phyloP scores from a whole-genome alignment of 2,888 invertebrate species.

The Catocala fraxini region DNA sequence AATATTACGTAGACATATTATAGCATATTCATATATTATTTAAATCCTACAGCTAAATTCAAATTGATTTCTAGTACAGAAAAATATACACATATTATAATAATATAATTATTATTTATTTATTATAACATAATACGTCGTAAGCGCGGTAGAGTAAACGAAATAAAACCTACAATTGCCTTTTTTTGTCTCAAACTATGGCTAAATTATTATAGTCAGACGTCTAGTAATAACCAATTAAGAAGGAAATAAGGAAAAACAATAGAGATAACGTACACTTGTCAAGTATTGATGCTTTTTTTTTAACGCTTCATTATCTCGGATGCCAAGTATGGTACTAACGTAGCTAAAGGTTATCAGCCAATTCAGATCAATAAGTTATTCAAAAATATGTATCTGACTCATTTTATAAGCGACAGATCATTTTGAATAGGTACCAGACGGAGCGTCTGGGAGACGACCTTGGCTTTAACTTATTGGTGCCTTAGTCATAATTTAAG shows the following conservation, averaged over 20 bases:
- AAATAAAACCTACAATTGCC: too few relatives aligned
- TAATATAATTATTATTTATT: too few relatives aligned
- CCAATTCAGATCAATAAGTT: constrained; percentile 17
- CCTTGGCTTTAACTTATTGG: constrained; percentile 5
- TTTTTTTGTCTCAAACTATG: too few relatives aligned
- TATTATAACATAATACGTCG: too few relatives aligned
- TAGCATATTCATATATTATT: too few relatives aligned
- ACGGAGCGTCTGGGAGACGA: constrained; percentile 30
- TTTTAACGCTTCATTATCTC: background rate
- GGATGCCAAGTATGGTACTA: background rate
- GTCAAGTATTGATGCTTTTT: background rate
- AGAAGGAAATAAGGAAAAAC: background rate
- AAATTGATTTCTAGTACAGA: too few relatives aligned
- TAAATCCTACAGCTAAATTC: too few relatives aligned
- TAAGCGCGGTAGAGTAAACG: too few relatives aligned
- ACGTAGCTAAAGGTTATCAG: constrained; percentile 3
- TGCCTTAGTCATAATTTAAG: constrained; percentile 11
- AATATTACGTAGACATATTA: too few relatives aligned
- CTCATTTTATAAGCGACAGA: background rate
- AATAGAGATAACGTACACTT: constrained; percentile 1
- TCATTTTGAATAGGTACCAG: constrained; percentile 17
- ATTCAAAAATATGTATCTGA: constrained; percentile 4
- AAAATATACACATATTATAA: too few relatives aligned
- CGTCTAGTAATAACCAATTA: background rate
- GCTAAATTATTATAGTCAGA: background rate